Percentiles rank a stretch among this genome's conserved stretches.
Conservation (phyloP, 35 echinoderm and acorn worm genomes). For the Patiria miniata region DNA sequence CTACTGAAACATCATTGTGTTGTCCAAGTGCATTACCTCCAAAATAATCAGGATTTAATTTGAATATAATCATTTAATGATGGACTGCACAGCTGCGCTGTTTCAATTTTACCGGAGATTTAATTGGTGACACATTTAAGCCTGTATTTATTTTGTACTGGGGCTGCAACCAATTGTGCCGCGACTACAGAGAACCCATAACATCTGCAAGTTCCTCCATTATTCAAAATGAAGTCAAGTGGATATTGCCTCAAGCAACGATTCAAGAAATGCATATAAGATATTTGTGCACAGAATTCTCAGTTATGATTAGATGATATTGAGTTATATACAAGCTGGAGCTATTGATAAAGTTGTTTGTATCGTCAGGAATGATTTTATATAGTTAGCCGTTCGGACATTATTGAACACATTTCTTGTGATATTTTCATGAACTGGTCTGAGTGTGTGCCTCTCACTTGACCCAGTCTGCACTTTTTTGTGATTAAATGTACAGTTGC, state of each 20-base stretch:
- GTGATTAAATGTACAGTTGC: too few species aligned
- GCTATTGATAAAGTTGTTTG: too few species aligned
- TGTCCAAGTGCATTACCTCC: slow-evolving; percentile 19
- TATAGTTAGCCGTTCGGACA: too few species aligned
- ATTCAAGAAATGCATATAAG: not conserved
- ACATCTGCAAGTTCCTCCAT: slow-evolving; percentile 8
- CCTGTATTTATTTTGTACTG: slow-evolving; percentile 14
- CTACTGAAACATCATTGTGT: not conserved
- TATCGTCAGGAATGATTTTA: too few species aligned
- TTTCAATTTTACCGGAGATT: not conserved
- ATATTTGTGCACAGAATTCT: not conserved
- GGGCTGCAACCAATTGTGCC: slow-evolving; percentile 12
- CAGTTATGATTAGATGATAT: not conserved
- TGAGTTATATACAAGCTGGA: not conserved
- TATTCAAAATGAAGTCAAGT: slow-evolving; percentile 23
- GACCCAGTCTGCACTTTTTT: too few species aligned
- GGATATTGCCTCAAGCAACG: slow-evolving; percentile 1
- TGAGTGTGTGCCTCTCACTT: too few species aligned
- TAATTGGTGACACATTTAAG: slow-evolving; percentile 25
- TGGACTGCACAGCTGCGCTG: slow-evolving; percentile 4
- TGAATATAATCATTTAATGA: slow-evolving; percentile 33
- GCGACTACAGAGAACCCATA: not conserved
- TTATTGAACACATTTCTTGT: too few species aligned
- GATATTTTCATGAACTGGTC: too few species aligned
- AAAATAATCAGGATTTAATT: slow-evolving; percentile 20